Percentiles rank a stretch among this genome's conserved stretches.
Conservation (phyloP, 2,113 vertebrate genomes). For the Boleophthalmus pectinirostris region DNA sequence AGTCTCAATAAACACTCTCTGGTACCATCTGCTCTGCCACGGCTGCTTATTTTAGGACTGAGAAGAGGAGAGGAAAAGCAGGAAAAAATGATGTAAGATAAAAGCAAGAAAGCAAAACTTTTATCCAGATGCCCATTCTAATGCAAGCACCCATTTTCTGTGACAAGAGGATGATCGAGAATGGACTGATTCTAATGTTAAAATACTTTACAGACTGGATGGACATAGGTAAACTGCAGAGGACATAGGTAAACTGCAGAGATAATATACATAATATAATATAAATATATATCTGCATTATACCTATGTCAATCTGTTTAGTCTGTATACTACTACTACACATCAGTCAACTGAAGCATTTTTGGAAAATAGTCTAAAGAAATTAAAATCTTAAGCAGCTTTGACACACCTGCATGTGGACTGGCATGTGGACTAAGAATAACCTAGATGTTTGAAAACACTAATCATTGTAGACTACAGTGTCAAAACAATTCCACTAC, state of each 20-base stretch:
- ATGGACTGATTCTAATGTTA: not conserved
- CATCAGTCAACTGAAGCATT: not conserved
- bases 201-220: not conserved
- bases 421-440: constrained; percentile 35
- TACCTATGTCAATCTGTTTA: no score
- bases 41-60: constrained; percentile 53
- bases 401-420: not conserved
- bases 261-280: no score
- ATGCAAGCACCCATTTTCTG: not conserved
- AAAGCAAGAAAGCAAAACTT: not conserved
- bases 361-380: not conserved
- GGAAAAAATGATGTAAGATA: constrained; percentile 27
- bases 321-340: no score
- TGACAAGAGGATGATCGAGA: not conserved
- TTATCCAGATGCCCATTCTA: not conserved
- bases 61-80: constrained; percentile 28
- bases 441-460: constrained; percentile 37
- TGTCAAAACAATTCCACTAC: constrained; percentile 36
- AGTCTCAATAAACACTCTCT: constrained; percentile 64
- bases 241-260: no score
- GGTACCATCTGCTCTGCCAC: constrained; percentile 60
- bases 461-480: constrained; percentile 48
- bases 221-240: not conserved
- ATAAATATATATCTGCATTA: no score
- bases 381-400: constrained; percentile 7